Percentiles rank a stretch among this genome's conserved stretches.
Evolutionary conservation across 2,113 vertebrate species (phyloP).

Genomic region (Sinocyclocheilus anophthalmus): DNA sequence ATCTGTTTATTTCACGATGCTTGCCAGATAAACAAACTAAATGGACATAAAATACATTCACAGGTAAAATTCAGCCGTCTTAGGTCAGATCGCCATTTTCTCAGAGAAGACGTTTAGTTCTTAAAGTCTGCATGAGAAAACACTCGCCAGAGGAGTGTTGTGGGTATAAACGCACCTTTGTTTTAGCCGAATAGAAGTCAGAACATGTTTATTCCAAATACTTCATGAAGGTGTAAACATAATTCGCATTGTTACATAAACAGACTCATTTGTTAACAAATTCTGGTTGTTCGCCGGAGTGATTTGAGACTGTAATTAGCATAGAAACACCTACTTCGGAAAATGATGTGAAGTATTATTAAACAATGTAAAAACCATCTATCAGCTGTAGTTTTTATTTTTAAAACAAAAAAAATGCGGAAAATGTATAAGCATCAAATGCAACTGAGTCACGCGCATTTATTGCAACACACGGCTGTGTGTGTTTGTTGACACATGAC

Average conservation of each 20-base stretch:
- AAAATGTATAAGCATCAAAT: background rate
- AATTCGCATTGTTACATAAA: background rate
- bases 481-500: constrained; percentile 15
- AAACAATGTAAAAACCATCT: background rate
- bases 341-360: background rate
- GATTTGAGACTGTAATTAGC: background rate
- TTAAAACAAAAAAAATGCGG: background rate
- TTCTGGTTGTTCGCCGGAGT: background rate
- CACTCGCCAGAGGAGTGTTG: background rate
- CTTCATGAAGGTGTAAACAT: background rate
- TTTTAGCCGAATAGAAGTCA: background rate
- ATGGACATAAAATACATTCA: background rate
- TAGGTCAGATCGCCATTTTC: background rate
- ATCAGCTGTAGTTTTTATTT: background rate
- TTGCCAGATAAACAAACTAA: background rate
- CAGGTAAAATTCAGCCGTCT: too few relatives aligned
- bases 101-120: background rate
- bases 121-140: background rate
- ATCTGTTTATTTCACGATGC: background rate
- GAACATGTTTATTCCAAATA: background rate
- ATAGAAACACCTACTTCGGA: background rate
- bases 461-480: background rate
- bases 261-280: background rate
- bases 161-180: background rate
- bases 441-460: background rate